Conservation (phyloP, 2,797 vertebrate genomes). For the Ispidina picta region DNA sequence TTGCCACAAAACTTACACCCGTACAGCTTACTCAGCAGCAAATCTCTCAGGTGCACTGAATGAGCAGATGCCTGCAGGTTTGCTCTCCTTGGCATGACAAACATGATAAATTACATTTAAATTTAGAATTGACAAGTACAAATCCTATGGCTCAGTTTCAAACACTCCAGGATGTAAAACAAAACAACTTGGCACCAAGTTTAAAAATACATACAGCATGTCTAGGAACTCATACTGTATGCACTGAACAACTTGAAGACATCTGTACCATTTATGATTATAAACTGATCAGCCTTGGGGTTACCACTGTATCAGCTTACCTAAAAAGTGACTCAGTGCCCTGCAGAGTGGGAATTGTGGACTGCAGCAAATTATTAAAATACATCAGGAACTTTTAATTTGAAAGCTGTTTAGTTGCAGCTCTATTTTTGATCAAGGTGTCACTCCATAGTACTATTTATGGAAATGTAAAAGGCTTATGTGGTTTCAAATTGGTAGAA, state of each 20-base stretch:
- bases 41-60: constrained; percentile 21
- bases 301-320: background rate
- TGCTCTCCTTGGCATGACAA: constrained; percentile 27
- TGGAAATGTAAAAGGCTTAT: background rate
- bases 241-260: constrained; percentile 13
- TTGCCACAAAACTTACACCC: background rate
- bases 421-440: background rate
- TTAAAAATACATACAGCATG: constrained; percentile 24
- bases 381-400: background rate
- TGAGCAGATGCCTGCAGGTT: constrained; percentile 35
- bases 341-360: background rate
- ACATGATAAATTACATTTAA: constrained; percentile 36
- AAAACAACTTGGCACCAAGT: constrained; percentile 48
- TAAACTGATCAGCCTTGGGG: background rate
- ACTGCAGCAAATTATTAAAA: background rate
- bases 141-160: constrained; percentile 45
- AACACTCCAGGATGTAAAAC: background rate
- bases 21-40: constrained; percentile 14
- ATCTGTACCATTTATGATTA: constrained; percentile 11
- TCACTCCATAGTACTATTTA: background rate
- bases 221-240: constrained; percentile 39
- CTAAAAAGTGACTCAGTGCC: background rate
- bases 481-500: background rate
- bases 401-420: background rate
- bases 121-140: constrained; percentile 59